A percentile compares a stretch with the other conserved stretches of the same genome.
Evolutionary conservation across 2,113 vertebrate genomes (phyloP).

Genomic region (Neomonachus schauinslandi): DNA sequence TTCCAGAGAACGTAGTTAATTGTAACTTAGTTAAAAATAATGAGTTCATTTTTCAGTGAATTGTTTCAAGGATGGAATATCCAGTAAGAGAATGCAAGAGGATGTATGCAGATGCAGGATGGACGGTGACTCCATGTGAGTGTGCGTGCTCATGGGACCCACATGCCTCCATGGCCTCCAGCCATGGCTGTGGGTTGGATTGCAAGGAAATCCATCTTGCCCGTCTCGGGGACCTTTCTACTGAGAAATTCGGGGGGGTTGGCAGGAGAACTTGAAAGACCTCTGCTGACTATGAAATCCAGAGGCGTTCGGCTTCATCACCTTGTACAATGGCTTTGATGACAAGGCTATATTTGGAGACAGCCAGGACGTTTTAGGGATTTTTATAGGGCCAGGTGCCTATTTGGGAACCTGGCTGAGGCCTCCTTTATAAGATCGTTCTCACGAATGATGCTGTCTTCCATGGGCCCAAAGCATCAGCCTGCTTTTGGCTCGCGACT

Average conservation of each 20-base stretch:
- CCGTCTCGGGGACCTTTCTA: not conserved
- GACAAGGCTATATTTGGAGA: not conserved
- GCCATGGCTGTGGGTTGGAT: too few relatives aligned
- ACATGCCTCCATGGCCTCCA: accelerated
- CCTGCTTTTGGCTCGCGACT: not conserved
- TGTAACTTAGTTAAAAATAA: not conserved
- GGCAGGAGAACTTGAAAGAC: not conserved
- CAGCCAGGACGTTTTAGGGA: not conserved
- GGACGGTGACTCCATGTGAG: not conserved
- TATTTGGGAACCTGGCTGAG: not conserved
- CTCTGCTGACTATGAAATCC: not conserved
- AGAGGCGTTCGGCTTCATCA: accelerated
- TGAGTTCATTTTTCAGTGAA: not conserved
- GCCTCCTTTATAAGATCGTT: accelerated
- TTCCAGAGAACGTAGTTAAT: not conserved
- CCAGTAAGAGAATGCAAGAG: not conserved
- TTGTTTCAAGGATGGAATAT: not conserved
- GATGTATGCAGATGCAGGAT: accelerated
- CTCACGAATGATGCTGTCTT: not conserved
- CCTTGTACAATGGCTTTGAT: accelerated
- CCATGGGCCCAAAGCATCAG: not conserved
- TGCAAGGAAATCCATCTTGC: too few relatives aligned
- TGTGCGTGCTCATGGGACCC: not conserved
- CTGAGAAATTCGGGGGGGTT: not conserved
- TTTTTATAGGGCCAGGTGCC: not conserved